Conservation (phyloP, 1,140 invertebrate genomes). For the Lethrus apterus region DNA sequence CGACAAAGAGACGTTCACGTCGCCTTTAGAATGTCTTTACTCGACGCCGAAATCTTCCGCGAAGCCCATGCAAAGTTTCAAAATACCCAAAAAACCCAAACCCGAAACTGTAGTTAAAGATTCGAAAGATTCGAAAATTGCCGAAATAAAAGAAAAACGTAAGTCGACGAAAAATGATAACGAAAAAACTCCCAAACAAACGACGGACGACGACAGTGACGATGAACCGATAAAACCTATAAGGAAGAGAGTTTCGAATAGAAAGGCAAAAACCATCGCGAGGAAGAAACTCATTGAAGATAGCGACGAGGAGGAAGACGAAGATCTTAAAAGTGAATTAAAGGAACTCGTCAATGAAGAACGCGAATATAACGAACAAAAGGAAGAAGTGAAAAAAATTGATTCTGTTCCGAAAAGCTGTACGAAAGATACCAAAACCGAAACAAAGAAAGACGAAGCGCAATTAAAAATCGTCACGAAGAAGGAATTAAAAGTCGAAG, state of each 20-base stretch:
- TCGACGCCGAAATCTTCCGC: neutral
- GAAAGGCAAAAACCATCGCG: neutral
- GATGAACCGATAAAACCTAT: neutral
- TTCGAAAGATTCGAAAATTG: neutral
- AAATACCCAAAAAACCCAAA: constrained; percentile 4
- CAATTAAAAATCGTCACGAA: neutral
- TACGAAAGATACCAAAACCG: neutral
- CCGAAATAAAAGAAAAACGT: neutral
- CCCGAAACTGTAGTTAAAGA: neutral
- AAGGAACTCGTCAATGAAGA: neutral
- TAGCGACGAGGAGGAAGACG: neutral
- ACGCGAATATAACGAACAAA: constrained; percentile 2
- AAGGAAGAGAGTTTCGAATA: neutral
- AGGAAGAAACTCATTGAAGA: constrained; percentile 4
- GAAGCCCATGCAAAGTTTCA: constrained; percentile 5
- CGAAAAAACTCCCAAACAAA: neutral
- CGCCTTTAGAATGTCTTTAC: constrained; percentile 2
- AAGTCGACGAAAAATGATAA: neutral
- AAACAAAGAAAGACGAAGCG: neutral
- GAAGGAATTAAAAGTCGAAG: neutral
- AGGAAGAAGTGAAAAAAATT: neutral
- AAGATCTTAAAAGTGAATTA: neutral
- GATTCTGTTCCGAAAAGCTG: neutral
- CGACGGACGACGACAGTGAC: neutral
- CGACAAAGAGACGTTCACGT: neutral